phyloP scores from a whole-genome alignment of 2,113 vertebrate genomes.

The Parotia lawesii region DNA sequence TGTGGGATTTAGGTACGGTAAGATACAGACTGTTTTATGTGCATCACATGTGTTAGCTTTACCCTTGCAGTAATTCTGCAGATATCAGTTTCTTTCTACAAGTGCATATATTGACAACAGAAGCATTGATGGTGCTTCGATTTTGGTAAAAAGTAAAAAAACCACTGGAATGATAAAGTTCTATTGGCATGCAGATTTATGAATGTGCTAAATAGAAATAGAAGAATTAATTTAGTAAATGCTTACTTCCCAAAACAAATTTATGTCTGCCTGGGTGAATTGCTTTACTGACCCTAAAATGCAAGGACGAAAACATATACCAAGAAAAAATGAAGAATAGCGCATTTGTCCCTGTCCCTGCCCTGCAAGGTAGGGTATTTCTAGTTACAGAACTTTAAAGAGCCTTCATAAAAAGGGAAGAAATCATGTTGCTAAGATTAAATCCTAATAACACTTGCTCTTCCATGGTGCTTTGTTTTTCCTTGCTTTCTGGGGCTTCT shows the following conservation, averaged over 20 bases:
- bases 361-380: background rate
- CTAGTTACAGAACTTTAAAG: background rate
- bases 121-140: background rate
- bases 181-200: background rate
- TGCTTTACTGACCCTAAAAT: conserved; percentile 10
- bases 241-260: background rate
- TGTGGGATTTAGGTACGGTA: background rate
- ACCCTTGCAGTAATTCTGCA: background rate
- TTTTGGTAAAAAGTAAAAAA: background rate
- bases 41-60: background rate
- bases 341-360: background rate
- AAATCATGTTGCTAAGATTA: background rate
- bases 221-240: background rate
- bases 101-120: background rate
- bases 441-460: background rate
- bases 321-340: background rate
- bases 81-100: background rate
- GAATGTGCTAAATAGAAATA: background rate
- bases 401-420: background rate
- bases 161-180: background rate
- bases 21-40: background rate
- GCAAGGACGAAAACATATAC: background rate
- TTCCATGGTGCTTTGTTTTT: background rate
- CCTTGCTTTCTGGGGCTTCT: background rate
- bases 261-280: background rate